These are phyloP conservation scores for Epizoanthus scotinus DNA, from an alignment of 92 coral and sea anemone genomes.

Conservation along the genomic window DNA sequence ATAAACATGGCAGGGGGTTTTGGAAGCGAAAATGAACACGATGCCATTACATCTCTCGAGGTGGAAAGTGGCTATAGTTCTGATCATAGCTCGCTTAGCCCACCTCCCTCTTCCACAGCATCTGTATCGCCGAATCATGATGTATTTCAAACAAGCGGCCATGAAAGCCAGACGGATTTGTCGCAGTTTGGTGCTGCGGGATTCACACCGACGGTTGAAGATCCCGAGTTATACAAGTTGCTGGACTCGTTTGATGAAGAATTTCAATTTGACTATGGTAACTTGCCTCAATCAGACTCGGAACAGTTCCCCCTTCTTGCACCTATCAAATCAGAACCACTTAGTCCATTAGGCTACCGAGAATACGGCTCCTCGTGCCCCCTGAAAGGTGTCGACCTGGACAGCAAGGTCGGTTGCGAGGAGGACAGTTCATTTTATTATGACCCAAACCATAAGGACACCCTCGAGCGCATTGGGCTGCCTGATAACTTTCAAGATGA, in stretches of 20 bases:
- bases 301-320: conserved; percentile 14
- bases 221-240: conserved; percentile 34
- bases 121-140: conserved; percentile 60
- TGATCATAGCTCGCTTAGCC: conserved; percentile 71
- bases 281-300: conserved; percentile 41
- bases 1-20: conserved; percentile 67
- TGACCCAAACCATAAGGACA: conserved; percentile 42
- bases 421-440: conserved; percentile 30
- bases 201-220: conserved; percentile 51
- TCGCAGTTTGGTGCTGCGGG: conserved; percentile 75
- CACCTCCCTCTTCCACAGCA: conserved; percentile 57
- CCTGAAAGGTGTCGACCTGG: conserved; percentile 4
- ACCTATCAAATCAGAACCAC: conserved; percentile 34
- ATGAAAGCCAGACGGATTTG: conserved; percentile 45
- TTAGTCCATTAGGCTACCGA: background rate
- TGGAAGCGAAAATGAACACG: conserved; percentile 32
- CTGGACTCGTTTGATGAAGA: conserved; percentile 59
- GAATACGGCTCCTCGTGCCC: conserved; percentile 8
- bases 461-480: conserved; percentile 46
- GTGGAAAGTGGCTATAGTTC: conserved; percentile 87
- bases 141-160: conserved; percentile 16
- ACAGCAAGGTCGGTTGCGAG: conserved; percentile 27
- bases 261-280: conserved; percentile 60
- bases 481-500: conserved; percentile 53
- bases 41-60: conserved; percentile 52